Conservation (phyloP, 2,888 invertebrate species). For the Drosophila phalerata region DNA sequence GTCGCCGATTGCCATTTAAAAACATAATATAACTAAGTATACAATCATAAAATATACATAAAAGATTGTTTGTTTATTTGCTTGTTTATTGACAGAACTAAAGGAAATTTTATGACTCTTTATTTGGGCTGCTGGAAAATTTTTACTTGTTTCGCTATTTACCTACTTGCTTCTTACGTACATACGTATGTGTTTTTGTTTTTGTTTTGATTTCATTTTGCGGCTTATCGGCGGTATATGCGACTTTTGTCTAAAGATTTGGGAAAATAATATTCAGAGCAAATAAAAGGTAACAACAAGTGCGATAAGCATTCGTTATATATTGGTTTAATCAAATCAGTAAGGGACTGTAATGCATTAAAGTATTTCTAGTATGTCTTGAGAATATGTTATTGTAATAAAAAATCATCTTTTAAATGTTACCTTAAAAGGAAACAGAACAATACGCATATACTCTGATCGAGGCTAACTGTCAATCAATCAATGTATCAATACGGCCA, state of each 20-base stretch:
- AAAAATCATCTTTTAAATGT: not conserved
- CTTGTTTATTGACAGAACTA: conserved; percentile 39
- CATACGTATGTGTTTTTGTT: conserved; percentile 4
- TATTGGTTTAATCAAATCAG: conserved; percentile 49
- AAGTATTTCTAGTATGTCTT: not conserved
- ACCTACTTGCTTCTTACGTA: conserved; percentile 2
- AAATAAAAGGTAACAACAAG: conserved; percentile 57
- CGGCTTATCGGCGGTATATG: conserved; percentile 67
- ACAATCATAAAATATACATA: conserved; percentile 9
- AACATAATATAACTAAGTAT: conserved; percentile 18
- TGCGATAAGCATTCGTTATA: conserved; percentile 53
- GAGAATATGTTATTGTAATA: not conserved
- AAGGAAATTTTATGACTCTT: conserved; percentile 50
- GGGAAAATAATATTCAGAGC: conserved; percentile 50
- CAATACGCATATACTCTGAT: not conserved
- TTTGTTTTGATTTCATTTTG: conserved; percentile 27
- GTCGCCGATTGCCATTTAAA: conserved; percentile 21
- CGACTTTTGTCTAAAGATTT: conserved; percentile 46
- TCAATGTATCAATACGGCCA: conserved; percentile 36
- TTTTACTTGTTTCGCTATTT: conserved; percentile 31
- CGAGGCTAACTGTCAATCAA: conserved; percentile 59
- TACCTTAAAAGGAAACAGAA: conserved; percentile 10
- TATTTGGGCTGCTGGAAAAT: conserved; percentile 36
- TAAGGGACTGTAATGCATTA: conserved; percentile 7
- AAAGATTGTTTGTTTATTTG: conserved; percentile 22